These are phyloP conservation scores for Eretmochelys imbricata DNA, from an alignment of 2,113 vertebrate genomes.

Conservation along the genomic window DNA sequence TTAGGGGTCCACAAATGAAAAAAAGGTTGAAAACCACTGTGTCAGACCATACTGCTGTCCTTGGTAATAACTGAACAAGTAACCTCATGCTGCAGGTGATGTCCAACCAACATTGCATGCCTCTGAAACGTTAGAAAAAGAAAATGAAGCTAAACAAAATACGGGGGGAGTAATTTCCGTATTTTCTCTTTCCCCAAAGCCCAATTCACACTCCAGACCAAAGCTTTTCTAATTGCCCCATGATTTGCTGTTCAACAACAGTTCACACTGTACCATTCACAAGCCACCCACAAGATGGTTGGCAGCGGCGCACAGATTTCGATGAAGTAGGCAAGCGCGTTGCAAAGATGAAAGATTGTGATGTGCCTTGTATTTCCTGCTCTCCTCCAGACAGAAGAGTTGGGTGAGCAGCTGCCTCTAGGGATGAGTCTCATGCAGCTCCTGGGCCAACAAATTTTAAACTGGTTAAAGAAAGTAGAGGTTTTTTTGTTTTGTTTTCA, in stretches of 20 bases:
- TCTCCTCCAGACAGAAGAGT: slow-evolving; percentile 40
- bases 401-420: slow-evolving; percentile 18
- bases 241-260: background rate
- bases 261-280: background rate
- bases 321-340: slow-evolving; percentile 3
- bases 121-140: slow-evolving; percentile 27
- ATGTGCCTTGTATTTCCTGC: background rate
- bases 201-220: background rate
- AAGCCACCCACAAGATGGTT: background rate
- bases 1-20: no score
- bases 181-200: background rate
- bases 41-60: no score
- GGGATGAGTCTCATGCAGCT: background rate
- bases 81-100: background rate
- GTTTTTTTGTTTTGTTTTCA: background rate
- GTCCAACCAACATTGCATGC: background rate
- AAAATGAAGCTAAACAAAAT: background rate
- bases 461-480: background rate
- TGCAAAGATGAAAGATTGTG: background rate
- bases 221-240: slow-evolving; percentile 19
- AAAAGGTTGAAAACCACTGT: no score
- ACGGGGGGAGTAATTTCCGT: background rate
- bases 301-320: slow-evolving; percentile 28
- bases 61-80: background rate
- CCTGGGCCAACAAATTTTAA: background rate